Evolutionary conservation across 2,113 vertebrate species (phyloP).

Genomic region (Thalassoma bifasciatum): DNA sequence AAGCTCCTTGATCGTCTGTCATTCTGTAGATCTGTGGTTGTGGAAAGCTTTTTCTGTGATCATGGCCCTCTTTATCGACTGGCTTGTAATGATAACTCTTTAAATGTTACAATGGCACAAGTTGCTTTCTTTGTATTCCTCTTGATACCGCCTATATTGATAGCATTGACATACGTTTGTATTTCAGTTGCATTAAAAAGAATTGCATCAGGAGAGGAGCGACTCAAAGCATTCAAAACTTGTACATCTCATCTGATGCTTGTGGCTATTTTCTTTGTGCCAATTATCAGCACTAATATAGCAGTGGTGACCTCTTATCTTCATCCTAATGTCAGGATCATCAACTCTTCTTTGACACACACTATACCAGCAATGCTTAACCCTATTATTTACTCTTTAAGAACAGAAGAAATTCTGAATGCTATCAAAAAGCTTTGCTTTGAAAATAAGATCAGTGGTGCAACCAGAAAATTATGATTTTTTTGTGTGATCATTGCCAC

Average conservation of each 20-base stretch:
- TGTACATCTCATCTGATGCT: conserved; percentile 74
- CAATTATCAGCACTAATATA: conserved; percentile 16
- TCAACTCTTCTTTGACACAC: conserved; percentile 62
- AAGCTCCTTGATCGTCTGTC: conserved; percentile 63
- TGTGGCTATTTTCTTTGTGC: conserved; percentile 65
- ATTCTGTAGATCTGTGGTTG: conserved; percentile 71
- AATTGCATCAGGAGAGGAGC: conserved; percentile 44
- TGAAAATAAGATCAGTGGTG: not conserved
- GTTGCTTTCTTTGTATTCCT: too few species aligned
- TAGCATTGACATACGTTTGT: conserved; percentile 34
- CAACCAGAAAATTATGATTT: not conserved
- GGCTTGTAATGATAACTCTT: conserved; percentile 58
- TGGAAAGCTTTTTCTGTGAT: conserved; percentile 75
- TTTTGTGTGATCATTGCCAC: not conserved
- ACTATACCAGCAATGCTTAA: conserved; percentile 68
- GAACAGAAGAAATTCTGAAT: conserved; percentile 71
- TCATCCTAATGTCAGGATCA: conserved; percentile 64
- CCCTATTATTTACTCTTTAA: conserved; percentile 72
- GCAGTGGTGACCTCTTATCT: not conserved
- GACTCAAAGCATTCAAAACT: conserved; percentile 70
- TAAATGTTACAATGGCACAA: not conserved
- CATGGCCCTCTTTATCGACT: conserved; percentile 58
- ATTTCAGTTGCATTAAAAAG: conserved; percentile 52
- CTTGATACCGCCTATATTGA: not conserved
- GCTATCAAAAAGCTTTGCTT: conserved; percentile 32